Base-by-base conservation (phyloP, 2,113 vertebrate species). In the Colistium nudipinnis region DNA sequence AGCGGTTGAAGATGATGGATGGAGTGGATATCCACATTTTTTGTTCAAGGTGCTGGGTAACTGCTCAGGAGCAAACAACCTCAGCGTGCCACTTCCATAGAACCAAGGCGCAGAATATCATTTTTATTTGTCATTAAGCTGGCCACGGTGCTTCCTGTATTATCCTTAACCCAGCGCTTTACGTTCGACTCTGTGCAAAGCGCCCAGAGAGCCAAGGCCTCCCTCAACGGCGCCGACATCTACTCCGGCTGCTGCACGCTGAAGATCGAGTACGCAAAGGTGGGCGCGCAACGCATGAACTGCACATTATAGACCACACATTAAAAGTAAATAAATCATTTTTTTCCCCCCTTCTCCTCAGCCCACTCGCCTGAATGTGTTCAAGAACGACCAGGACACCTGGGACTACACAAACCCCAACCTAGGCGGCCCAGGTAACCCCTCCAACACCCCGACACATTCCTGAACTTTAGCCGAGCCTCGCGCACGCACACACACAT, bases 321-420 rank as follows among this genome's bases (percentile, higher is more conserved):
- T n/a, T n/a, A n/a, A n/a, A n/a, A n/a, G n/a, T n/a, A n/a, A n/a
- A n/a, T n/a, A n/a, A n/a, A n/a, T n/a, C n/a, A n/a, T n/a, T n/a
- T n/a, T n/a, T n/a, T n/a, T n/a, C n/a, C n/a, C 11, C 2, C 19
- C 41, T 43, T 49, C 76, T 81, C 30, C 33, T 48, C 88, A 99
- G 96, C 97, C 97, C 7, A 96, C 96, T 2, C 95, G 97, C 10
- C 93, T 99, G 84, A 99, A 99, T 27, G 97, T 99, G 59, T 99
- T 99, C 91, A 98, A 97, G 94, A 99, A 99, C 0, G 97, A 99
- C 88, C 96, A 97, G 73, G 97, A 99, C 87, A 99, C 97, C 13
- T 99, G 97, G 96, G 97, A 99, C 73, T 98, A 99, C 90, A 98
- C 97, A 39, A 98, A 98, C 88, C 96, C 97, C 62, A 95, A 93